Evolutionary conservation across 1,140 invertebrate genomes (phyloP), one percentile per base, ranked within the genome.

Genomic region (Danaus melanippus): DNA sequence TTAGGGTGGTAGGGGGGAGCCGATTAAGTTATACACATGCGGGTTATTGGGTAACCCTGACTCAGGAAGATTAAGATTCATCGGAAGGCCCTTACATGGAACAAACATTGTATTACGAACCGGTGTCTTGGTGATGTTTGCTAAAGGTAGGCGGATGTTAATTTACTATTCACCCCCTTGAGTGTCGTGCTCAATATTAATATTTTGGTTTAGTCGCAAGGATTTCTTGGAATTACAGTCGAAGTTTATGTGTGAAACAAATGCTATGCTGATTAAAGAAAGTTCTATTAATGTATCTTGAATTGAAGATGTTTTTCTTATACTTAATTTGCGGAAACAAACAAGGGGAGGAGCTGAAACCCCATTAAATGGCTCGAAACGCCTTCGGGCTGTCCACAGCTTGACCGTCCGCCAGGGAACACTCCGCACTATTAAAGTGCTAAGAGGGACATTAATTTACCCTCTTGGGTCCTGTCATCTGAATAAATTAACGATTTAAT

Each of bases 21-120:
- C 78, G 77, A 85, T 85, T 85, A 84, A 85, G 82, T 85, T 85
- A 84, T 81, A 83, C 77, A 81, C 73, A 84, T 84, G 74, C 82
- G 80, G 82, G 82, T 72, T 80, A 81, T 60, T 77, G 79, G 78
- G 79, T 78, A 82, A 80, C 77, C 51, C 82, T 85, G 82, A 85
- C 56, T 85, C 79, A 79, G 79, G 73, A 79, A 86, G 83, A 86
- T 86, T 86, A 86, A 86, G 77, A 84, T 82, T 84, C 83, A 81
- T 82, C 74, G 76, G 69, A 76, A 84, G 80, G 71, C 80, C 80
- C 79, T 85, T 81, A 85, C 82, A 84, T 72, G 73, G 69, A 78
- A 71, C 82, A 85, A 85, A 85, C 80, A 86, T 84, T 84, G 82
- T 84, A 81, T 79, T 81, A 74, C 71, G 62, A 70, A 63, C 69